These are phyloP conservation scores for Drosophila parthenogenetica DNA, from an alignment of 2,888 invertebrate genomes.

Conservation along the genomic window DNA sequence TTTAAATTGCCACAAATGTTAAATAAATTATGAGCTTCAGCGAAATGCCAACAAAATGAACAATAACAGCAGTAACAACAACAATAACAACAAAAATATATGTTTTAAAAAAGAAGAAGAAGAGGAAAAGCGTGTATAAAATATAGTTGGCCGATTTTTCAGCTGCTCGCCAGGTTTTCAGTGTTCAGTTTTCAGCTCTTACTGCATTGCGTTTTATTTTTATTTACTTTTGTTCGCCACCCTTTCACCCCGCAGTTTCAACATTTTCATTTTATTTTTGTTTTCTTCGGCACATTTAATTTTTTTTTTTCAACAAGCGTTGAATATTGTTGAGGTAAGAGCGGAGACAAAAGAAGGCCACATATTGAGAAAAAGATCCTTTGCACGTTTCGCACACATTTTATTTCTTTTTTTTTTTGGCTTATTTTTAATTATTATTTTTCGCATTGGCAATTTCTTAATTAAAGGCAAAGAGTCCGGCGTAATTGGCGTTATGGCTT, in stretches of 20 bases:
- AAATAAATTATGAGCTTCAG: constrained; percentile 68
- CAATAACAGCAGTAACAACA: constrained; percentile 35
- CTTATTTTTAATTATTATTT: constrained; percentile 78
- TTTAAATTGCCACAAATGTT: constrained; percentile 68
- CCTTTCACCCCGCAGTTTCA: too few species aligned
- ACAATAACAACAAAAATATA: constrained; percentile 19
- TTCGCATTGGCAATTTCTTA: constrained; percentile 76
- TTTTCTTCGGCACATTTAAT: constrained; percentile 45
- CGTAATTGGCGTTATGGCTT: constrained; percentile 70
- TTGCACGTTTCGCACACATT: constrained; percentile 34
- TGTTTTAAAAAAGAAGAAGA: constrained; percentile 3
- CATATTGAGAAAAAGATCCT: constrained; percentile 45
- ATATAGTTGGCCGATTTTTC: constrained; percentile 64
- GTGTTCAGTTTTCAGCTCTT: constrained; percentile 17
- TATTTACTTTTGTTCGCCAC: constrained; percentile 4
- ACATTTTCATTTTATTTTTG: constrained; percentile 14
- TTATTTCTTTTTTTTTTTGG: constrained; percentile 23
- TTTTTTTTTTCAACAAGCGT: constrained; percentile 34
- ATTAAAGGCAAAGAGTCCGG: constrained; percentile 62
- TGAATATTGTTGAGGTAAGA: constrained; percentile 1
- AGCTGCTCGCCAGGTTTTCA: constrained; percentile 30
- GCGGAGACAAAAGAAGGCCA: not conserved
- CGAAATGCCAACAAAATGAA: constrained; percentile 35
- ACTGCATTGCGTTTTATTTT: constrained; percentile 1
- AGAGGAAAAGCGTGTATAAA: constrained; percentile 47